phyloP scores from a whole-genome alignment of 2,888 invertebrate species.

The Erynnis tages region DNA sequence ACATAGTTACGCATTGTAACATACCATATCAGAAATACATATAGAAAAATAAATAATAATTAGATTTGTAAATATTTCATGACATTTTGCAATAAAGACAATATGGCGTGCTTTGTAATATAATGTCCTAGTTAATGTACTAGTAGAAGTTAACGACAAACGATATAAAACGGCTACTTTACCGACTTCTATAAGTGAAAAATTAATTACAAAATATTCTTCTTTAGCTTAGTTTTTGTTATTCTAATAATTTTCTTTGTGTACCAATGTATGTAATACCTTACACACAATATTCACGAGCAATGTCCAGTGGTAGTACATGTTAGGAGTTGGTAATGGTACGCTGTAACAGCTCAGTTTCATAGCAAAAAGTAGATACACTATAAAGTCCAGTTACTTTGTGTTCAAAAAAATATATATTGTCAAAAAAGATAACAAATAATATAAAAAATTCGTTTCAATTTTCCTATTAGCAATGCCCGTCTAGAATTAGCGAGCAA shows the following conservation, averaged over 20 bases:
- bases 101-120: conserved; percentile 71
- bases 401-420: no score
- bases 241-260: neutral
- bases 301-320: no score
- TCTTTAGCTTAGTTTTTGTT: neutral
- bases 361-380: no score
- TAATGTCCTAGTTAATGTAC: conserved; percentile 37
- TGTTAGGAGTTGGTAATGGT: no score
- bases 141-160: conserved; percentile 25
- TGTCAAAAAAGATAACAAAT: no score
- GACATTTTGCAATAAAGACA: conserved; percentile 61
- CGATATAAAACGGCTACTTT: conserved; percentile 11
- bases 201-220: neutral
- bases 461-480: no score
- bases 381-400: no score
- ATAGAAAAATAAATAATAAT: neutral
- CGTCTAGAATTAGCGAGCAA: no score
- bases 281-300: no score
- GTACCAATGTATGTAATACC: no score
- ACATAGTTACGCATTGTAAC: neutral
- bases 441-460: no score
- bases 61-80: conserved; percentile 19
- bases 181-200: conserved; percentile 6
- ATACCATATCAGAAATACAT: neutral
- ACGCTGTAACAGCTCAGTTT: no score